Evolutionary conservation across 64 coral and sea anemone species (phyloP).

Genomic region (Montipora capricornis): DNA sequence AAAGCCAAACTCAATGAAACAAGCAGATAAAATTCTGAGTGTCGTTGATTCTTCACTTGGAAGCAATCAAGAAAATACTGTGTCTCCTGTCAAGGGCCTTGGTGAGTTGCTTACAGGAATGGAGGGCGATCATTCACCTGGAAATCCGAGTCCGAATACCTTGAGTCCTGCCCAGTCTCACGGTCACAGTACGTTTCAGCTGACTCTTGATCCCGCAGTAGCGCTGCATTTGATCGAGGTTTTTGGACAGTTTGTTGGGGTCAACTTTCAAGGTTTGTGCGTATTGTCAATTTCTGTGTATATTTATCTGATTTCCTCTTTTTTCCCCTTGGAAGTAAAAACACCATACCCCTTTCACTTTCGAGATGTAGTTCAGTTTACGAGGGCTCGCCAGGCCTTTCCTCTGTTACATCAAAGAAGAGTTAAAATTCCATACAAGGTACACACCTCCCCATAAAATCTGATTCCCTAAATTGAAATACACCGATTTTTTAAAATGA

Average conservation of each 20-base stretch:
- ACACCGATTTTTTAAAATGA: no score
- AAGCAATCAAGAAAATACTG: not conserved
- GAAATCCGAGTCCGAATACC: not conserved
- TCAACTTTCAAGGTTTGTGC: conserved; percentile 71
- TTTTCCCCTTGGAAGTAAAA: not conserved
- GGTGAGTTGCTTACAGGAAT: not conserved
- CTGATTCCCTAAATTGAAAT: no score
- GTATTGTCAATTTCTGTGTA: not conserved
- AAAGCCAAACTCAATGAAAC: not conserved
- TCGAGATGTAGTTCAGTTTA: no score
- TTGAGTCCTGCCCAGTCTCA: not conserved
- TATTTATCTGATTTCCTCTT: not conserved
- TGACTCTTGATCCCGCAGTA: conserved; percentile 86
- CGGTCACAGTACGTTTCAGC: conserved; percentile 30
- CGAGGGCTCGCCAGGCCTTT: no score
- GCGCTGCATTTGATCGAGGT: conserved; percentile 87
- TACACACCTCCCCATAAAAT: no score
- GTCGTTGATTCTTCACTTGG: not conserved
- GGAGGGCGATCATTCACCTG: not conserved
- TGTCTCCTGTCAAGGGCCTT: not conserved
- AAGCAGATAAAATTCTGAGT: not conserved
- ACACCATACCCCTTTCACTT: no score
- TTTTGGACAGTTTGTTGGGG: conserved; percentile 72
- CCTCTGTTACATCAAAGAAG: no score
- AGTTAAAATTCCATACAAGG: no score